Conservation (phyloP, 2,113 vertebrate genomes). For the Hemichromis elongatus region DNA sequence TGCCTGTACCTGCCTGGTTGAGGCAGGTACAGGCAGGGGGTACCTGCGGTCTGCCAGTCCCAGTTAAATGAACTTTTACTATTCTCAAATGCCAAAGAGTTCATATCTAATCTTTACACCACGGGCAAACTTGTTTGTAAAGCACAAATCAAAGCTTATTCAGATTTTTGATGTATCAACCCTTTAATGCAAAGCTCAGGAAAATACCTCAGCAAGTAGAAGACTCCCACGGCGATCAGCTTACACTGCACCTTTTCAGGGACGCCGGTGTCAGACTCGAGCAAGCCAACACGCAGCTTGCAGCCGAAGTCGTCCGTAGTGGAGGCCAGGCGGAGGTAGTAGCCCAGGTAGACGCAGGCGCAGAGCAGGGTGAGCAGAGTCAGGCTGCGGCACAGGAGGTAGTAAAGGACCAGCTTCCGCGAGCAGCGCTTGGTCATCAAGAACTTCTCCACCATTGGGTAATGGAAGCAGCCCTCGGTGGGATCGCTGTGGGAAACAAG, state of each 20-base stretch:
- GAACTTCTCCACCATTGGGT: constrained; percentile 92
- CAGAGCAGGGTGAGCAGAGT: constrained; percentile 76
- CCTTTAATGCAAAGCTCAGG: neutral
- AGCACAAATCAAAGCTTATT: neutral
- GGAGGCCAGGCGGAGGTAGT: constrained; percentile 86
- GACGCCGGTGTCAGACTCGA: constrained; percentile 75
- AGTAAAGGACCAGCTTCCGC: constrained; percentile 74
- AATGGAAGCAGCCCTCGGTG: constrained; percentile 83
- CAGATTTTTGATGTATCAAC: neutral
- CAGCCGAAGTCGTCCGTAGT: constrained; percentile 87
- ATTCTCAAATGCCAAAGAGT: accelerated
- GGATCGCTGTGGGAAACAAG: constrained; percentile 65
- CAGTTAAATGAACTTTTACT: neutral
- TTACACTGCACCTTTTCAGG: constrained; percentile 87
- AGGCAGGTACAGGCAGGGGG: too few relatives aligned
- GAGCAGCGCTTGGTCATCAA: constrained; percentile 85
- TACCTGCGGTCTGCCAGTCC: neutral
- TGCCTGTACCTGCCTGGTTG: too few relatives aligned
- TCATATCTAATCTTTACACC: neutral
- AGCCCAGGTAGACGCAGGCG: constrained; percentile 84
- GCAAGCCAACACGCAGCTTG: constrained; percentile 82
- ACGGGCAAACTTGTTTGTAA: neutral
- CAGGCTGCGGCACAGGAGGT: constrained; percentile 79
- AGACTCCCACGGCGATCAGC: constrained; percentile 88
- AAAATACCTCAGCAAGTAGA: constrained; percentile 83